Base-by-base conservation (phyloP, 2,113 vertebrate genomes). In the Vireo altiloquus region DNA sequence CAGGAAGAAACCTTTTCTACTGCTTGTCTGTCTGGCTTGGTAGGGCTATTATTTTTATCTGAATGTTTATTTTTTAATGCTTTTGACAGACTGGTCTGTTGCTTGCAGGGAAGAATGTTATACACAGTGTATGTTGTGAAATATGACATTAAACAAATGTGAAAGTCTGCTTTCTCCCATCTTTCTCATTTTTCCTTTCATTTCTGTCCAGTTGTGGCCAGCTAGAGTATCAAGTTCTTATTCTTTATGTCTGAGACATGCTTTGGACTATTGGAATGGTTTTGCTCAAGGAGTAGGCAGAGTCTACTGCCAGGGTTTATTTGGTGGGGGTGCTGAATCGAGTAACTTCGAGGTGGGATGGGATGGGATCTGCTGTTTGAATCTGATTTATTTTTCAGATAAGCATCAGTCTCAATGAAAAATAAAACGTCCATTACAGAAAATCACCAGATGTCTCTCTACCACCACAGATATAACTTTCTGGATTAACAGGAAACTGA, bases 31-130 rank as follows among this genome's bases (percentile, higher is more conserved):
- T 69, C 74, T 94, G 59, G 7, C 33, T 91, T 75, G 47, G 39
- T 63, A 74, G 47, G 31, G 50, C 19, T 90, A 31, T 82, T 86
- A 39, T 80, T 91, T 91, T 87, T 92, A 69, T 77, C 50, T 59
- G 50, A 85, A 92, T 49, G 69, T 71, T 94, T 91, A 23, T 81
- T 87, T 91, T 89, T 82, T 72, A 82, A 66, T 94, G 42, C 59
- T 88, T 91, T 40, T 91, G 90, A 92, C 75, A 94, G 78, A 70
- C 60, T 53, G 17, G 57, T 95, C 60, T 89, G 90, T 86, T 95
- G 79, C 82, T 95, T 83, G 54, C 82, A 90, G 86, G 79, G 47
- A 81, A 86, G 76, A 83, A 86, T 39, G 50, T 65, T 95, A 54
- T 28, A 54, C 39, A 13, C 49, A 9, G 25, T 18, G 22, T 50